Conservation (phyloP, 2,797 vertebrate species). For the Myotis findleyi region DNA sequence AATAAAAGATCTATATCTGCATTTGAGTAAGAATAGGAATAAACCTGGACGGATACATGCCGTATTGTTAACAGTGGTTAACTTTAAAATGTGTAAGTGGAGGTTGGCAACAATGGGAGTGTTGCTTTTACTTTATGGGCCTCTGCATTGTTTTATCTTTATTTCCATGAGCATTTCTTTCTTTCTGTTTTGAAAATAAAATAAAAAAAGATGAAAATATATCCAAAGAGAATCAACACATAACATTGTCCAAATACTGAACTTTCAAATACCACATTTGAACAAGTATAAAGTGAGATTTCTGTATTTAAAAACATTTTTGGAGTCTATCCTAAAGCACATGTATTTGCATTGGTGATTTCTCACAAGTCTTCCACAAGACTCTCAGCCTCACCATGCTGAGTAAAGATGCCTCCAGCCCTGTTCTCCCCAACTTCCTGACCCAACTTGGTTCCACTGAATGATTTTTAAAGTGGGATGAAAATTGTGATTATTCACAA, state of each 20-base stretch:
- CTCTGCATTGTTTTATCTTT: constrained; percentile 10
- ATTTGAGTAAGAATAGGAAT: neutral
- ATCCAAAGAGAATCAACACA: neutral
- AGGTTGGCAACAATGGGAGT: neutral
- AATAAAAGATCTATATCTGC: neutral
- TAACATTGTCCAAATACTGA: neutral
- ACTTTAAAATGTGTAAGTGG: neutral
- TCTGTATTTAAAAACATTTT: neutral
- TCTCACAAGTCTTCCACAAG: neutral
- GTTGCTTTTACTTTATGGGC: neutral
- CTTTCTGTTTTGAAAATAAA: neutral
- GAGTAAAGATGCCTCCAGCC: neutral
- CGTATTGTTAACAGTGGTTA: neutral
- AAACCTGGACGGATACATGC: neutral
- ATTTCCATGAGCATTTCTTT: neutral
- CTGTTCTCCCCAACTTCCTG: neutral
- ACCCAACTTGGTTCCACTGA: neutral
- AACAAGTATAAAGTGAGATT: neutral
- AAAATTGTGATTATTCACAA: neutral
- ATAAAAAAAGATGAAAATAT: neutral
- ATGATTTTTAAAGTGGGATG: neutral
- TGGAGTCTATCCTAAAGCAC: neutral
- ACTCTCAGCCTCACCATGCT: neutral
- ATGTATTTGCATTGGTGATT: neutral
- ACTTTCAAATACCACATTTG: neutral